Conservation (phyloP, 2,888 invertebrate species). For the Germaria angustata region DNA sequence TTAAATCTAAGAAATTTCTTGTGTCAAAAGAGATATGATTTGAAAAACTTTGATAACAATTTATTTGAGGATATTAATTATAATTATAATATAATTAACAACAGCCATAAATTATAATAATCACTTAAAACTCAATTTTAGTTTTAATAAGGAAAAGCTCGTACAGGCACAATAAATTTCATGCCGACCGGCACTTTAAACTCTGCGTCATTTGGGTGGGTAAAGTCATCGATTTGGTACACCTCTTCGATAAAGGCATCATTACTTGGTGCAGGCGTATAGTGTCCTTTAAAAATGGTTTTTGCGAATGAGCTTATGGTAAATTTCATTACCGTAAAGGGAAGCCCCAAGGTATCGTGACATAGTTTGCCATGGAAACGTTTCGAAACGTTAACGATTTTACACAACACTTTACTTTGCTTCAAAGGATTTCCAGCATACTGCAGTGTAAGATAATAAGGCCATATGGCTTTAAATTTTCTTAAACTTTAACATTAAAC, state of each 20-base stretch:
- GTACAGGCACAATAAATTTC: slow-evolving; percentile 72
- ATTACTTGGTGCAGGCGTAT: slow-evolving; percentile 74
- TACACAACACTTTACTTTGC: slow-evolving; percentile 69
- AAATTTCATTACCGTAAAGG: slow-evolving; percentile 67
- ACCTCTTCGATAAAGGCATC: slow-evolving; percentile 73
- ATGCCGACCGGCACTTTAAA: slow-evolving; percentile 68
- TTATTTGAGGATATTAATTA: too few relatives aligned
- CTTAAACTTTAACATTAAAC: not conserved
- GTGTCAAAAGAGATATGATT: too few relatives aligned
- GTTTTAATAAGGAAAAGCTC: slow-evolving; percentile 73
- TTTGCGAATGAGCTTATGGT: not conserved
- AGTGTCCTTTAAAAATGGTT: slow-evolving; percentile 67
- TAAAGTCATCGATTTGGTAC: slow-evolving; percentile 70
- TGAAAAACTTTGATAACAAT: too few relatives aligned
- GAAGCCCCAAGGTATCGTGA: slow-evolving; percentile 72
- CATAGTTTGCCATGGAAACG: slow-evolving; percentile 66
- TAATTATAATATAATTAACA: too few relatives aligned
- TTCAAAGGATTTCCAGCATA: slow-evolving; percentile 66
- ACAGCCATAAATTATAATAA: too few relatives aligned
- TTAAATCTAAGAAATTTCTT: too few relatives aligned
- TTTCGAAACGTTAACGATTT: slow-evolving; percentile 70
- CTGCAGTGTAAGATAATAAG: slow-evolving; percentile 20
- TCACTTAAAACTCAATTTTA: not conserved
- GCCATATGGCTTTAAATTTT: not conserved
- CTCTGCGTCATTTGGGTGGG: slow-evolving; percentile 66